These are phyloP conservation scores for Oreochromis grahami DNA, from an alignment of 2,797 vertebrate genomes.

Conservation along the genomic window DNA sequence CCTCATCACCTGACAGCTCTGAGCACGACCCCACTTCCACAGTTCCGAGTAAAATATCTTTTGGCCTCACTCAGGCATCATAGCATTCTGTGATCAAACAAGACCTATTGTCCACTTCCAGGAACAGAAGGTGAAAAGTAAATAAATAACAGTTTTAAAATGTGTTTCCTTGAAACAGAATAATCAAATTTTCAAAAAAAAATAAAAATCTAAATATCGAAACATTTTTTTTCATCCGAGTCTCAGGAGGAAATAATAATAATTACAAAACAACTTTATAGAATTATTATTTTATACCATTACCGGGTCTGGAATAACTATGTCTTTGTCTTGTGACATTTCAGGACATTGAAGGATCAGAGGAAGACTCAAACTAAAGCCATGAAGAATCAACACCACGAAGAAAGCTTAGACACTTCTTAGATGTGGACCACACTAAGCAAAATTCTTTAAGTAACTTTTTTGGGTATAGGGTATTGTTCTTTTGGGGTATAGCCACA, in stretches of 20 bases:
- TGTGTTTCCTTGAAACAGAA: not conserved
- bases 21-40: not conserved
- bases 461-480: not conserved
- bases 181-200: not conserved
- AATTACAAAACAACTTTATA: not conserved
- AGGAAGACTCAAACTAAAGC: constrained; percentile 65
- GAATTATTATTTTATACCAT: not conserved
- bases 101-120: not conserved
- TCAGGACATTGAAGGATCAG: constrained; percentile 70
- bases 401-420: not conserved
- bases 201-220: no score
- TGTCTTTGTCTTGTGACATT: constrained; percentile 22
- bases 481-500: not conserved
- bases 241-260: not conserved
- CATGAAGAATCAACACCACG: not conserved
- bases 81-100: not conserved
- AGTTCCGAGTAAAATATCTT: not conserved
- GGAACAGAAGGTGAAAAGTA: not conserved
- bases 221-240: not conserved
- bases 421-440: constrained; percentile 1
- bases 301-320: not conserved
- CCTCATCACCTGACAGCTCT: not conserved
- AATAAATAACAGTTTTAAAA: not conserved
- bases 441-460: not conserved
- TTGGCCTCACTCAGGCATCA: not conserved